Evolutionary conservation across 2,888 invertebrate species (phyloP).

Genomic region (Melieria omissa): DNA sequence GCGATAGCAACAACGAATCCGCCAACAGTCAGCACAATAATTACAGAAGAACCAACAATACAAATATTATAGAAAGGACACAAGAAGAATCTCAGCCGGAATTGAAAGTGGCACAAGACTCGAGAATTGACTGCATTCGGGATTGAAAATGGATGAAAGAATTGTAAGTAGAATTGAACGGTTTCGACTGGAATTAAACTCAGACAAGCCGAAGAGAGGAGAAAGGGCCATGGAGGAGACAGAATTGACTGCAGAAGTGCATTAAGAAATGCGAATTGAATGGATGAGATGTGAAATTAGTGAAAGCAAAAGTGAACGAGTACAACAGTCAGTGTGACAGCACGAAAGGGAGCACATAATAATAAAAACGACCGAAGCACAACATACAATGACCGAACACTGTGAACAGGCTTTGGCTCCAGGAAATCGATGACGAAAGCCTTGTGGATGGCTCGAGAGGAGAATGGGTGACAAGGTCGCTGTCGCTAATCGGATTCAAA

Average conservation of each 20-base stretch:
- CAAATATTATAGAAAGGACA: slow-evolving; percentile 1
- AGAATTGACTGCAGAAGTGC: neutral
- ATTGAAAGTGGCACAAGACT: slow-evolving; percentile 28
- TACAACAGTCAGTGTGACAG: too few species aligned
- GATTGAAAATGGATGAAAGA: slow-evolving; percentile 39
- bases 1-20: slow-evolving; percentile 30
- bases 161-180: slow-evolving; percentile 40
- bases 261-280: too few species aligned
- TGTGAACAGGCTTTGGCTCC: too few species aligned
- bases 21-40: slow-evolving; percentile 35
- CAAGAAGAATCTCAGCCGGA: neutral
- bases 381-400: too few species aligned
- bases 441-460: too few species aligned
- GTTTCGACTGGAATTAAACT: neutral
- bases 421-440: too few species aligned
- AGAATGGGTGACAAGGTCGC: too few species aligned
- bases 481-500: too few species aligned
- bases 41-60: neutral
- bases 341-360: too few species aligned
- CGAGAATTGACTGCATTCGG: slow-evolving; percentile 9
- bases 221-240: neutral
- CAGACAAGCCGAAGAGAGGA: neutral
- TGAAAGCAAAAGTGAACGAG: too few species aligned
- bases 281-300: too few species aligned
- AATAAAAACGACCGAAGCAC: too few species aligned